Evolutionary conservation across 2,888 invertebrate species (phyloP).

Genomic region (Lithosia quadra): DNA sequence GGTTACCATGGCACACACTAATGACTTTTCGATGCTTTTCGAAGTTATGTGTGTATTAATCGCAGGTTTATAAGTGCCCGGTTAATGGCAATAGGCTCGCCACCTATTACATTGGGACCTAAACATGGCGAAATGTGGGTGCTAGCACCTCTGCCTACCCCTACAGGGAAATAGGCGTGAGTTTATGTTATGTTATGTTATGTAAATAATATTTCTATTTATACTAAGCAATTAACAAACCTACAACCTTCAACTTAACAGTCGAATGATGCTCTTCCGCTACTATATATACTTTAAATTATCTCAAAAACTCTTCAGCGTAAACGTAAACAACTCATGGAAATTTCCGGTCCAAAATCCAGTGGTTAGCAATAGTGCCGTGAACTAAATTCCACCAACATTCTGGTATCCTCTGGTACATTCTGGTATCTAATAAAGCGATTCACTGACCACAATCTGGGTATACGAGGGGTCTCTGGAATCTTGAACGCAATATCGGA

Average conservation of each 20-base stretch:
- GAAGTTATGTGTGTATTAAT: too few relatives aligned
- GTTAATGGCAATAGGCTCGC: too few relatives aligned
- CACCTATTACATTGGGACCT: too few relatives aligned
- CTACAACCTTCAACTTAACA: not conserved
- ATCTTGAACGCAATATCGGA: conserved; percentile 44
- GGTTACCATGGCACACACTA: too few relatives aligned
- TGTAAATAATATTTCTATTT: too few relatives aligned
- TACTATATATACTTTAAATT: not conserved
- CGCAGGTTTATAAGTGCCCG: too few relatives aligned
- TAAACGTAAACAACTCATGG: conserved; percentile 27
- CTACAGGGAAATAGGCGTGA: too few relatives aligned
- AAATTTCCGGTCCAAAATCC: conserved; percentile 30
- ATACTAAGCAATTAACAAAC: too few relatives aligned
- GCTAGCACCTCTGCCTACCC: too few relatives aligned
- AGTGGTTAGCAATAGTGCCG: conserved; percentile 37
- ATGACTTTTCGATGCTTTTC: too few relatives aligned
- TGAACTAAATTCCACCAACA: conserved; percentile 35
- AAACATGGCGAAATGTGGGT: too few relatives aligned
- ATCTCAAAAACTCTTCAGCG: conserved; percentile 3
- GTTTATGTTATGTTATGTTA: too few relatives aligned
- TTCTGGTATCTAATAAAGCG: conserved; percentile 45
- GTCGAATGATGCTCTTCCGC: not conserved
- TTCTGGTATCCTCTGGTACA: conserved; percentile 31
- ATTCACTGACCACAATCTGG: conserved; percentile 46
- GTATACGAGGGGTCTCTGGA: conserved; percentile 31